Percentiles rank a stretch among this genome's conserved stretches.
Conservation (phyloP, 2,888 invertebrate genomes). For the Megamerina dolium region DNA sequence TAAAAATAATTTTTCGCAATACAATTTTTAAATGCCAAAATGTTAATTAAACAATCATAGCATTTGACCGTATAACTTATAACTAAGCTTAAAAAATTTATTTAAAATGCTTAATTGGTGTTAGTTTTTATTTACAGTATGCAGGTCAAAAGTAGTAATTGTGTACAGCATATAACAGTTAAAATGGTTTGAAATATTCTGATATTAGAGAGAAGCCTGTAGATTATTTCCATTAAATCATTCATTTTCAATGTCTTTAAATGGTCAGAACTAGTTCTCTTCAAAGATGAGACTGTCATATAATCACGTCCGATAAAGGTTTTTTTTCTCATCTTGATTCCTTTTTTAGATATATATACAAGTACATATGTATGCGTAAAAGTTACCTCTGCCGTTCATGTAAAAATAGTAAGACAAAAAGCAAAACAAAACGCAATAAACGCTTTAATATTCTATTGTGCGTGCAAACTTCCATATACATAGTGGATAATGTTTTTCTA, state of each 20-base stretch:
- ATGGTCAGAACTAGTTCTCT: constrained; percentile 1
- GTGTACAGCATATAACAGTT: too few relatives aligned
- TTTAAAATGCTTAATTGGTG: too few relatives aligned
- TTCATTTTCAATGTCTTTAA: constrained; percentile 2
- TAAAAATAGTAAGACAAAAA: not conserved
- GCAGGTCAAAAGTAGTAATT: too few relatives aligned
- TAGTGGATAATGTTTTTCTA: constrained; percentile 1
- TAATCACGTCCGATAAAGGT: constrained; percentile 3
- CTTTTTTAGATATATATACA: constrained; percentile 1
- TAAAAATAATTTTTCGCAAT: too few relatives aligned
- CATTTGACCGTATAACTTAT: too few relatives aligned
- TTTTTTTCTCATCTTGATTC: constrained; percentile 3
- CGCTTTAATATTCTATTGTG: constrained; percentile 5
- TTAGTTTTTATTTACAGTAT: too few relatives aligned
- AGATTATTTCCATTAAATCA: constrained; percentile 5
- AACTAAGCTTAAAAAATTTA: too few relatives aligned
- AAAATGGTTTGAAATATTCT: too few relatives aligned
- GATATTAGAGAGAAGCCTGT: constrained; percentile 1
- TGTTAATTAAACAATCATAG: too few relatives aligned
- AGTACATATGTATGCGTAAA: not conserved
- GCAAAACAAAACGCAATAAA: not conserved
- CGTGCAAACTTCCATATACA: not conserved
- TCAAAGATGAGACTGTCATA: constrained; percentile 2
- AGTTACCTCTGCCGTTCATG: too few relatives aligned
- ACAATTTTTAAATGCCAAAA: too few relatives aligned